Base-by-base conservation (phyloP, 2,797 vertebrate species). In the Enoplosus armatus region DNA sequence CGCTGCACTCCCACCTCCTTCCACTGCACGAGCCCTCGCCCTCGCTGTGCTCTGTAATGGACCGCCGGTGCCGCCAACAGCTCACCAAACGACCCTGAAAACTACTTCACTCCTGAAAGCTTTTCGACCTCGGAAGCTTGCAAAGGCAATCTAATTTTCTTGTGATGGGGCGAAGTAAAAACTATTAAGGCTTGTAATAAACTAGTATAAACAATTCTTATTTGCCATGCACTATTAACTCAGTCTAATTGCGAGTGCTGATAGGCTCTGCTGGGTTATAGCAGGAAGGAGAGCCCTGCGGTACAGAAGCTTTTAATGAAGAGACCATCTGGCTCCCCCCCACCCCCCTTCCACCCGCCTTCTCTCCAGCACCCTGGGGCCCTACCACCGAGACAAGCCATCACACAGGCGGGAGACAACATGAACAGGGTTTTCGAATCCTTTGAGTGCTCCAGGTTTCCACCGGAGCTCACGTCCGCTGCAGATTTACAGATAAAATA, bases 141-240 rank as follows among this genome's bases (percentile, higher is more conserved):
- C 88, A 94, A 93, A 94, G 93, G 85, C 92, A 93, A 93, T 94
- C 89, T 92, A 87, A 94, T 94, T 91, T 85, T 75, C 76, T 66
- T 56, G 84, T 82, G 85, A 94, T 90, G 86, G 80, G 87, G 78
- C 62, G 82, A 88, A 93, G 89, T 93, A 89, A 92, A 94, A 94
- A 89, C 94, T 92, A 94, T 94, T 93, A 93, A 88, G 88, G 87
- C 88, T 93, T 92, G 89, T 92, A 94, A 95, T 94, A 93, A 94
- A 93, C 85, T 84, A 89, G 90, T 92, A 93, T 93, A 93, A 94
- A 93, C 92, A 90, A 88, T 93, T 94, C 91, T 93, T 87, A 94
- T 92, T 92, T 89, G 90, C 89, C 86, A 93, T 54, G 94, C 93
- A 82, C 92, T 91, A 93, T 94, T 93, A 94, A 93, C 90, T 89